Evolutionary conservation across 2,113 vertebrate genomes (phyloP).

Genomic region (Corythornis vintsioides): DNA sequence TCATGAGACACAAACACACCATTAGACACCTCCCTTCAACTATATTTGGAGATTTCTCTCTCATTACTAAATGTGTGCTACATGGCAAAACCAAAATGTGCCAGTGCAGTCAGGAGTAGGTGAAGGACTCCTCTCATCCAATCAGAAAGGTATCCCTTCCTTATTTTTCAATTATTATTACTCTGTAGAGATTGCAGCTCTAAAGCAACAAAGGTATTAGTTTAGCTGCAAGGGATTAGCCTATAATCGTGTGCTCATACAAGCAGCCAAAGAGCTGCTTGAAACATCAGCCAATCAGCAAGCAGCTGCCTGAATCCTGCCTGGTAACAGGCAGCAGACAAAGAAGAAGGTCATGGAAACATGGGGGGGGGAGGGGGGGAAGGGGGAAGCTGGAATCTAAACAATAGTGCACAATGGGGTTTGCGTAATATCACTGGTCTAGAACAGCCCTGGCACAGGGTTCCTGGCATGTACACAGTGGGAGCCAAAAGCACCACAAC

Average conservation of each 20-base stretch:
- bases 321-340: constrained; percentile 73
- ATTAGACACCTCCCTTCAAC: not conserved
- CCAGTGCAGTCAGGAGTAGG: not conserved
- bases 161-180: not conserved
- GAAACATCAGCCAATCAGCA: constrained; percentile 68
- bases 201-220: constrained; percentile 45
- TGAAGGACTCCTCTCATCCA: not conserved
- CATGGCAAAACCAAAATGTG: not conserved
- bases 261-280: constrained; percentile 59
- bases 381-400: constrained; percentile 23
- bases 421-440: constrained; percentile 50
- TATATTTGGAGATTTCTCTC: not conserved
- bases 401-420: not conserved
- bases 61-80: not conserved
- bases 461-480: not conserved
- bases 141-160: not conserved
- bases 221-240: constrained; percentile 37
- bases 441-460: constrained; percentile 57
- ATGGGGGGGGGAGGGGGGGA: not conserved
- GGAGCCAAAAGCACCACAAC: not conserved
- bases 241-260: constrained; percentile 39
- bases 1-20: not conserved
- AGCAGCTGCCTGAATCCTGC: constrained; percentile 67
- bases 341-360: constrained; percentile 59
- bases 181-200: not conserved